These are phyloP conservation scores for Gallinago jamesoni DNA, from an alignment of 2,113 vertebrate genomes.

Conservation along the genomic window DNA sequence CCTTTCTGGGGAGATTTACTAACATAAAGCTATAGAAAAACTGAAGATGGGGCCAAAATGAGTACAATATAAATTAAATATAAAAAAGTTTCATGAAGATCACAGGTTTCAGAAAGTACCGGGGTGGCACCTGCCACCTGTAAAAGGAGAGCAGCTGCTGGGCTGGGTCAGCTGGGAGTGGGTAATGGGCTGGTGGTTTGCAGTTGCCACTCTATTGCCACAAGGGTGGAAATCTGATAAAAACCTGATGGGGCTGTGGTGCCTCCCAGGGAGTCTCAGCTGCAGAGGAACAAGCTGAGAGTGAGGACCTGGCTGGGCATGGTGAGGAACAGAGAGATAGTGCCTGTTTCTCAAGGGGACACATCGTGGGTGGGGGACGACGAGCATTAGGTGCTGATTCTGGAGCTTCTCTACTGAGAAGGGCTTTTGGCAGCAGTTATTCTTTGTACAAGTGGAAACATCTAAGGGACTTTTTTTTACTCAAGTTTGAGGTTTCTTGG, in stretches of 20 bases:
- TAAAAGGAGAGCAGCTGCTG: not conserved
- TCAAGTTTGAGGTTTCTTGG: not conserved
- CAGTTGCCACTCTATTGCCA: not conserved
- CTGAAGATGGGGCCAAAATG: not conserved
- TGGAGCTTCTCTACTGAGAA: not conserved
- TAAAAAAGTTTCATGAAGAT: not conserved
- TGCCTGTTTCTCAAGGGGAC: not conserved
- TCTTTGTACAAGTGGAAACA: not conserved
- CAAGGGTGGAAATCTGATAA: not conserved
- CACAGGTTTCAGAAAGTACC: fast-evolving
- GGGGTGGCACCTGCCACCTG: not conserved
- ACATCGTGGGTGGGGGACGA: not conserved
- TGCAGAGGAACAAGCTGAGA: not conserved
- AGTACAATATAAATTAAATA: not conserved
- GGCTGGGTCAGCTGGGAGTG: not conserved
- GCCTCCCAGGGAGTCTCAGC: not conserved
- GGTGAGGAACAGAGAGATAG: not conserved
- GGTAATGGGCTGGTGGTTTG: not conserved
- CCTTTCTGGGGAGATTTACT: not conserved
- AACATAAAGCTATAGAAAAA: not conserved
- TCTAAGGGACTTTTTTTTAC: not conserved
- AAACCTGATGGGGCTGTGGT: too few relatives aligned
- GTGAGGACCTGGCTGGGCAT: fast-evolving
- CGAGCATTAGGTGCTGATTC: fast-evolving
- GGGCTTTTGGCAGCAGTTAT: not conserved